Percentiles rank a stretch among this genome's conserved stretches.
Conservation (phyloP, 2,888 invertebrate species). For the Strigamia transsilvanica region DNA sequence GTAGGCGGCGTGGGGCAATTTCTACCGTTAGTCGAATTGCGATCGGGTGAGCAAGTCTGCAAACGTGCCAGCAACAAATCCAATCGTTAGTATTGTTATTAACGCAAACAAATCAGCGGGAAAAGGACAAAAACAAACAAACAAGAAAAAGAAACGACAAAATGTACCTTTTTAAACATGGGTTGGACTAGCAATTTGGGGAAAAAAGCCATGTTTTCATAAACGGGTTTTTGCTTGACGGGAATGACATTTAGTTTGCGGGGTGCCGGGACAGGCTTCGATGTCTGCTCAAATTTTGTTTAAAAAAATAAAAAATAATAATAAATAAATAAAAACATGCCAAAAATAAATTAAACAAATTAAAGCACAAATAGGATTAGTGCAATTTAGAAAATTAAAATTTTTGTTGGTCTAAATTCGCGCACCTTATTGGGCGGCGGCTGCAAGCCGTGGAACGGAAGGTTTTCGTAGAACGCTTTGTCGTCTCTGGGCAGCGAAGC, state of each 20-base stretch:
- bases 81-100: constrained; percentile 1
- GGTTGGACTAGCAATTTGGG: constrained; percentile 48
- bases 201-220: constrained; percentile 56
- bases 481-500: constrained; percentile 72
- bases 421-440: constrained; percentile 90
- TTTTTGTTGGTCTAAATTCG: too few species aligned
- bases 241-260: constrained; percentile 54
- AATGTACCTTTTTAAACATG: constrained; percentile 37
- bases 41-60: constrained; percentile 39
- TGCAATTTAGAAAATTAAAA: not conserved
- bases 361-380: not conserved
- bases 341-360: constrained; percentile 6
- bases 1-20: not conserved
- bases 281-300: constrained; percentile 12
- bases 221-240: constrained; percentile 55
- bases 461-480: constrained; percentile 87
- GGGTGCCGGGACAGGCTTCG: constrained; percentile 55
- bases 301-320: not conserved
- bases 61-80: not conserved
- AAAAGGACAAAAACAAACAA: not conserved
- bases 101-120: not conserved
- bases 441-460: constrained; percentile 93
- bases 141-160: not conserved
- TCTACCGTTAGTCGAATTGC: constrained; percentile 25
- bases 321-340: constrained; percentile 6